Conservation (phyloP, 2,888 invertebrate species). For the Pristionchus japonicus region DNA sequence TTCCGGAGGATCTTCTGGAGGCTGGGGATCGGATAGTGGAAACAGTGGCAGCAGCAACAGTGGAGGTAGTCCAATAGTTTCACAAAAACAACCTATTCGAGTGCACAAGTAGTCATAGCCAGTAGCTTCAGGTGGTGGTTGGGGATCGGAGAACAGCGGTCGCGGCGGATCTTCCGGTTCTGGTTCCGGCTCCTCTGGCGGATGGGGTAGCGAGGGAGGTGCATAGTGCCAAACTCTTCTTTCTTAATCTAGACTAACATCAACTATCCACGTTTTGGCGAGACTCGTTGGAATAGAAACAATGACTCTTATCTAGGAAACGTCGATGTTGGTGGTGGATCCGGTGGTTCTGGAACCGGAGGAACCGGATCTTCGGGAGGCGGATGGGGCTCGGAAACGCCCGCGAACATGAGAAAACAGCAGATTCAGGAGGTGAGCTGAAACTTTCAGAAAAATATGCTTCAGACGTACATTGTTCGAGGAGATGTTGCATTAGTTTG, state of each 20-base stretch:
- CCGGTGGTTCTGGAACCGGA: not conserved
- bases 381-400: constrained; percentile 17
- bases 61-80: not conserved
- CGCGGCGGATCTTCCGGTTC: not conserved
- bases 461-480: no score
- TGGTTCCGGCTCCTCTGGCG: not conserved
- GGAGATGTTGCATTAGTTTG: no score
- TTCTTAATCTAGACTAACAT: not conserved
- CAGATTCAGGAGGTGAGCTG: constrained; percentile 29
- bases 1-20: not conserved
- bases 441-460: no score
- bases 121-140: not conserved
- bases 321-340: not conserved
- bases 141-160: constrained; percentile 7
- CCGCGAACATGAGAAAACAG: not conserved
- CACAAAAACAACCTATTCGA: not conserved
- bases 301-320: not conserved
- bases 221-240: not conserved
- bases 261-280: not conserved
- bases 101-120: not conserved
- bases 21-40: not conserved
- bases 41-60: not conserved
- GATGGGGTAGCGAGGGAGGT: constrained; percentile 30
- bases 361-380: not conserved
- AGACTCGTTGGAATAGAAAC: not conserved